Conservation (phyloP, 2,797 vertebrate genomes). For the Jordanella pulchra region DNA sequence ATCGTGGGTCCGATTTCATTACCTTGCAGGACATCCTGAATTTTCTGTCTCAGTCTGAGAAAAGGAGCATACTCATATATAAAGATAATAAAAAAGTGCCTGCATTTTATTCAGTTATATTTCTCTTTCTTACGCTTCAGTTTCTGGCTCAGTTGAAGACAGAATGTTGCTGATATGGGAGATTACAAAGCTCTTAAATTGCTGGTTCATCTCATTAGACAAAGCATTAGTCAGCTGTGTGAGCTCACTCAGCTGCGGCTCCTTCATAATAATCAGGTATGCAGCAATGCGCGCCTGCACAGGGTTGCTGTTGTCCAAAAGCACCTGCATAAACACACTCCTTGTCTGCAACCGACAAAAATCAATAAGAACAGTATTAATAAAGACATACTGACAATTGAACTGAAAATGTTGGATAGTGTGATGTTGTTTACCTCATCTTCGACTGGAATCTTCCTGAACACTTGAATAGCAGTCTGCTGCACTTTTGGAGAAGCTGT, state of each 20-base stretch:
- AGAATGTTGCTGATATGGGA: slow-evolving; percentile 91
- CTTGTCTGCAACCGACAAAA: slow-evolving; percentile 74
- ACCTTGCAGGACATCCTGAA: slow-evolving; percentile 82
- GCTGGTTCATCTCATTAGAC: slow-evolving; percentile 77
- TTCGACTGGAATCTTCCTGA: slow-evolving; percentile 83
- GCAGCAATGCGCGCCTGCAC: slow-evolving; percentile 90
- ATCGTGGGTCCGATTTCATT: slow-evolving; percentile 77
- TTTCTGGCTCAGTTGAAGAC: slow-evolving; percentile 79
- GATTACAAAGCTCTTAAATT: slow-evolving; percentile 89
- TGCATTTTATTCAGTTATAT: neutral
- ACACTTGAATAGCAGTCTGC: slow-evolving; percentile 92
- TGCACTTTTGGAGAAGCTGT: slow-evolving; percentile 82
- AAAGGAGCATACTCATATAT: slow-evolving; percentile 1
- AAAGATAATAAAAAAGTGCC: too few species aligned
- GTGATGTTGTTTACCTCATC: slow-evolving; percentile 82
- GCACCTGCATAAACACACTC: slow-evolving; percentile 79
- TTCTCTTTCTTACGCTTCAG: slow-evolving; percentile 79
- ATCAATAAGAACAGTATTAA: neutral
- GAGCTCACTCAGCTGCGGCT: slow-evolving; percentile 81
- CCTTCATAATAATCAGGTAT: slow-evolving; percentile 92
- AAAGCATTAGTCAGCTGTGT: slow-evolving; percentile 76
- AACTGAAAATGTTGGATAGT: neutral
- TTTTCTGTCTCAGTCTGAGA: slow-evolving; percentile 82
- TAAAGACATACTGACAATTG: neutral
- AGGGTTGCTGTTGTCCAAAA: slow-evolving; percentile 76